Evolutionary conservation across 1,140 invertebrate genomes (phyloP), one percentile per base, ranked within the genome.

Genomic region (Zophobas atratus): DNA sequence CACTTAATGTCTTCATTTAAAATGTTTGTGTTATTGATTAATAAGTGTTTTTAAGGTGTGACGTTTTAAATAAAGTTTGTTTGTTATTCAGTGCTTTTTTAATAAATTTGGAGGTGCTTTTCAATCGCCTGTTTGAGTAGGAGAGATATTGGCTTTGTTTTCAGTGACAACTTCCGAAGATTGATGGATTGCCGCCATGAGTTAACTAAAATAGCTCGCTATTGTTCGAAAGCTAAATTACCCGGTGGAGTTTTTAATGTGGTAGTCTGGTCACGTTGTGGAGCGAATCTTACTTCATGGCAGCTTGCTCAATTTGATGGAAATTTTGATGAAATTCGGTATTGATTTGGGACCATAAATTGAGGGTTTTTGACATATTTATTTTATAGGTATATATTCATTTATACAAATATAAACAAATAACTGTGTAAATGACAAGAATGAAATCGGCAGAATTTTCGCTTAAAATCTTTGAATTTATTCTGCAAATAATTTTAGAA

Each of bases 91-190:
- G 3, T 57, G n/a, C 6, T 5, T 74, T 34, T 74, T 57, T 43
- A 49, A 55, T 74, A 74, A 55, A 43, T 35, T 67, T 75, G 72
- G 60, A 72, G 75, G 70, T 63, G 67, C 63, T 79, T 76, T 79
- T 75, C 75, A 72, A 55, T 55, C 74, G 39, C 46, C 70, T 33
- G 48, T 8, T n/a, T 49, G 53, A 41, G 36, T 67, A 46, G 63
- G 39, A 53, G 74, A 38, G 63, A 43, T 55, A 60, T 60, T 60
- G 36, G 56, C 36, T 60, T 60, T 60, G 36, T 60, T 20, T 60
- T 60, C 56, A 60, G 36, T 39, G 56, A 60, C 56, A 60, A 60
- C 56, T 39, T 60, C n/a, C 35, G 56, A 60, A 38, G 56, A 60
- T 60, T 60, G 56, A 60, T 60, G 56, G 56, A 60, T 60, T 60